Conservation (phyloP, 2,113 vertebrate species). For the Otocyon megalotis region DNA sequence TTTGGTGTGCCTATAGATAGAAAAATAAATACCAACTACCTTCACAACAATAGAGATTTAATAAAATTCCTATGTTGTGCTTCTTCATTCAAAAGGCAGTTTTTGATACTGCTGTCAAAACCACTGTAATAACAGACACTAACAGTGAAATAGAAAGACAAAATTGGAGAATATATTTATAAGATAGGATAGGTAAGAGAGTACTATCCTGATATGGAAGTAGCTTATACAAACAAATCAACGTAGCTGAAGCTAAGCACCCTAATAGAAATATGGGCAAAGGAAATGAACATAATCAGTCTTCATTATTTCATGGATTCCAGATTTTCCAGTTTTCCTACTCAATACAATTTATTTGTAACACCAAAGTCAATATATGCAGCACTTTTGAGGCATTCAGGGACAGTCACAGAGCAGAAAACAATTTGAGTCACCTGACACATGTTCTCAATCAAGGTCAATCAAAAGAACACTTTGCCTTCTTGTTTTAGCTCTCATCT, state of each 20-base stretch:
- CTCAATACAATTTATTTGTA: neutral
- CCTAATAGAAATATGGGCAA: neutral
- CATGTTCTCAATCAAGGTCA: neutral
- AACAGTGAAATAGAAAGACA: constrained; percentile 21
- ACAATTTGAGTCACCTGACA: neutral
- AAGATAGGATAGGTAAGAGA: neutral
- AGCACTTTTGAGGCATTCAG: neutral
- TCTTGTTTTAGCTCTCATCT: neutral
- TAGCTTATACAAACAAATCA: neutral
- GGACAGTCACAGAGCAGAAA: neutral
- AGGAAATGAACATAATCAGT: neutral
- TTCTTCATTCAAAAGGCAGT: neutral
- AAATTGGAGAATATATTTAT: neutral
- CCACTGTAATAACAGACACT: neutral
- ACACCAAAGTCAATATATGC: neutral
- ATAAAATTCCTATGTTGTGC: neutral
- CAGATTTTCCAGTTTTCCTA: neutral
- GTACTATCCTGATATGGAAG: neutral
- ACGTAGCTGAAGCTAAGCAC: neutral
- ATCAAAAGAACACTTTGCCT: neutral
- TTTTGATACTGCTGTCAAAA: neutral
- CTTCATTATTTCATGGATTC: neutral
- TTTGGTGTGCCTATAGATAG: constrained; percentile 61
- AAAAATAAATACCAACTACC: neutral
- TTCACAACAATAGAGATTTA: neutral